These are phyloP conservation scores for Alauda arvensis DNA, from an alignment of 2,797 vertebrate genomes.

Conservation along the genomic window DNA sequence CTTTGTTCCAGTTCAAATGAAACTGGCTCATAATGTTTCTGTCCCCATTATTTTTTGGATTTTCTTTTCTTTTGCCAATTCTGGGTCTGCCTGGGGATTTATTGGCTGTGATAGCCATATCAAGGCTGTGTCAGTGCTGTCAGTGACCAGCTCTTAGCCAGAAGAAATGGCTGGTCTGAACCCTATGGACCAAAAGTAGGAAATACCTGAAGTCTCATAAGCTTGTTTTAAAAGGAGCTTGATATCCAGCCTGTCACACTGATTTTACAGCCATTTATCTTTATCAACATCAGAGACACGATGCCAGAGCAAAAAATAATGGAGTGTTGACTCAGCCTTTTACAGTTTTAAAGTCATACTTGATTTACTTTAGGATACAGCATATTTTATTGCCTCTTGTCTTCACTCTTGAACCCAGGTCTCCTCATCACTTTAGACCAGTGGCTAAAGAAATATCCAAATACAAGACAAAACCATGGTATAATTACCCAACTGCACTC, in stretches of 20 bases:
- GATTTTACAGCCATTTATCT: conserved; percentile 5
- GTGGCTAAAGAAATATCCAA: not conserved
- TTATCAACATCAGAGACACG: not conserved
- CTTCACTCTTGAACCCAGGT: not conserved
- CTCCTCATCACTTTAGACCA: not conserved
- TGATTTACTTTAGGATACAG: not conserved
- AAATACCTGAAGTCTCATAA: not conserved
- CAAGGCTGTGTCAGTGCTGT: not conserved
- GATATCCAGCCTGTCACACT: not conserved
- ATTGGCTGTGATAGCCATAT: not conserved
- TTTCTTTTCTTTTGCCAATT: not conserved
- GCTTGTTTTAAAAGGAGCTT: not conserved
- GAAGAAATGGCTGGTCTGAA: not conserved
- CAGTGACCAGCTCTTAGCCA: not conserved
- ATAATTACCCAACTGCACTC: not conserved
- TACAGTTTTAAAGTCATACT: not conserved
- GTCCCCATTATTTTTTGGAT: not conserved
- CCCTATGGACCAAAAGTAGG: not conserved
- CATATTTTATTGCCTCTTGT: not conserved
- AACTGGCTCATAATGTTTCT: not conserved
- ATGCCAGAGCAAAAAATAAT: not conserved
- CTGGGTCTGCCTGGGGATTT: not conserved
- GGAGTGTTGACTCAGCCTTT: not conserved
- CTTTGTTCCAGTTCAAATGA: not conserved
- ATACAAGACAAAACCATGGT: not conserved